Evolutionary conservation across 1,140 invertebrate genomes (phyloP).

Genomic region (Zaprionus ghesquierei): DNA sequence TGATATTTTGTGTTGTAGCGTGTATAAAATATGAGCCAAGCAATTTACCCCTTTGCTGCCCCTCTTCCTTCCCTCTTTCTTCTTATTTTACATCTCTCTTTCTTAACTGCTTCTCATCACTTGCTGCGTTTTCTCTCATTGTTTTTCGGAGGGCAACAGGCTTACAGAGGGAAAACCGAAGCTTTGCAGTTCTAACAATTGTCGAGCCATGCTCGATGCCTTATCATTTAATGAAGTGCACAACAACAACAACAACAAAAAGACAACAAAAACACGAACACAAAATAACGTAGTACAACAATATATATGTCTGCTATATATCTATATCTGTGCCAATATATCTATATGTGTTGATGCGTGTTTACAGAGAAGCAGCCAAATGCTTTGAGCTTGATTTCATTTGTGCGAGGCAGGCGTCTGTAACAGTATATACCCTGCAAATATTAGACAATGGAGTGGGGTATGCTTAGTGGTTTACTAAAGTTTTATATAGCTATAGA

Average conservation of each 20-base stretch:
- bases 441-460: not conserved
- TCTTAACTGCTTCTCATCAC: not conserved
- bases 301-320: not conserved
- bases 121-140: slow-evolving; percentile 18
- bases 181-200: slow-evolving; percentile 32
- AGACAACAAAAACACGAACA: no score
- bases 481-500: no score
- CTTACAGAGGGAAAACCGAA: slow-evolving; percentile 2
- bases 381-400: slow-evolving; percentile 18
- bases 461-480: no score
- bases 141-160: slow-evolving; percentile 9
- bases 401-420: not conserved
- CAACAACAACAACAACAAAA: slow-evolving; percentile 5
- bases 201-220: slow-evolving; percentile 56
- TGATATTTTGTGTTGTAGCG: slow-evolving; percentile 34
- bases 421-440: slow-evolving; percentile 8
- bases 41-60: not conserved
- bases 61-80: not conserved
- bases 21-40: slow-evolving; percentile 18
- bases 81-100: not conserved
- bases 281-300: no score
- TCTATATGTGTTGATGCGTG: not conserved
- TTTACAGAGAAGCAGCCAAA: not conserved
- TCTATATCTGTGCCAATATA: not conserved
- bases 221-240: slow-evolving; percentile 77